Conservation (phyloP, 2,113 vertebrate genomes). For the Talpa occidentalis region DNA sequence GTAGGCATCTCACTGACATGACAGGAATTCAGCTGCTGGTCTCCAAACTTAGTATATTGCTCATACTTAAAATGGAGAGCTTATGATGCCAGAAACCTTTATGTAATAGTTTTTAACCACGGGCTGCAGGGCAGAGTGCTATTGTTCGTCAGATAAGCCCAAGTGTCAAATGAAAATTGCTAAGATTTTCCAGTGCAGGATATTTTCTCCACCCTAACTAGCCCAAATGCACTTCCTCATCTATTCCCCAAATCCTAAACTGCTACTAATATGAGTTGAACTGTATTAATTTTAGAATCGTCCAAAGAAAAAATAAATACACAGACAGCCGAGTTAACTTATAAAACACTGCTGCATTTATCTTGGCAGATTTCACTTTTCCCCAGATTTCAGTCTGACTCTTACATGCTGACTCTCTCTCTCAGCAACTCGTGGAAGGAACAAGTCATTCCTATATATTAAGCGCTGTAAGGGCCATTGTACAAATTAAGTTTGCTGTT, state of each 20-base stretch:
- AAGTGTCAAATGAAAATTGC: slow-evolving; percentile 81
- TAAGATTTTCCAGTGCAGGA: slow-evolving; percentile 79
- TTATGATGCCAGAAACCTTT: slow-evolving; percentile 79
- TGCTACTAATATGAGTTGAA: slow-evolving; percentile 81
- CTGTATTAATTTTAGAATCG: slow-evolving; percentile 84
- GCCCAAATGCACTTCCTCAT: slow-evolving; percentile 63
- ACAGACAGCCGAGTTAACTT: slow-evolving; percentile 85
- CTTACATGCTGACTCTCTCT: slow-evolving; percentile 43
- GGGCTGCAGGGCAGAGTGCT: slow-evolving; percentile 37
- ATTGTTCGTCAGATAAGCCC: slow-evolving; percentile 80
- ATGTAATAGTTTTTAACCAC: slow-evolving; percentile 83
- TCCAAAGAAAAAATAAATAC: slow-evolving; percentile 86
- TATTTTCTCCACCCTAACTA: slow-evolving; percentile 63
- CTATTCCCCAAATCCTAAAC: slow-evolving; percentile 76
- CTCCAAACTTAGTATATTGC: slow-evolving; percentile 81
- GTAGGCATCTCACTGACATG: slow-evolving; percentile 2
- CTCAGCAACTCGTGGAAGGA: slow-evolving; percentile 31
- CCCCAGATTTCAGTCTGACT: slow-evolving; percentile 40
- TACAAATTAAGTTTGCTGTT: not conserved
- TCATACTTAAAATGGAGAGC: slow-evolving; percentile 77
- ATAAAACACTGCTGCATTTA: slow-evolving; percentile 85
- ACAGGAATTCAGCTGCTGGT: slow-evolving; percentile 79
- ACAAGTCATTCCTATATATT: slow-evolving; percentile 50
- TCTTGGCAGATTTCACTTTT: slow-evolving; percentile 80
- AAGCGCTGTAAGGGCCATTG: not conserved